These are phyloP conservation scores for Varanus komodoensis DNA, from an alignment of 2,113 vertebrate species.

Conservation along the genomic window DNA sequence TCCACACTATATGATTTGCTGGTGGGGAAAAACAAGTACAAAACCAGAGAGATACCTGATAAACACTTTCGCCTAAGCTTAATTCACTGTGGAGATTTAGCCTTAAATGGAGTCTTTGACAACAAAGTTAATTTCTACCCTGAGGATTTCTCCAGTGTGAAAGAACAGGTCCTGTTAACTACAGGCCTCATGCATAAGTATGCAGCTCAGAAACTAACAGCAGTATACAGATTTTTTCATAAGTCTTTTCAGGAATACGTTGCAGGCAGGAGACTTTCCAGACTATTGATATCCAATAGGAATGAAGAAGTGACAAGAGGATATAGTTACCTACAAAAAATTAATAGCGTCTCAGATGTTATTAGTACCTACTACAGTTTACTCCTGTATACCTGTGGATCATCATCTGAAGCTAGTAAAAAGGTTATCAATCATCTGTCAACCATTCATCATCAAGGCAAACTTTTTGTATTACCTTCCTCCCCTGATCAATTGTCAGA, in stretches of 20 bases:
- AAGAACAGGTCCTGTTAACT: conserved; percentile 56
- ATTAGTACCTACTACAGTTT: conserved; percentile 65
- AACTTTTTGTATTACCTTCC: conserved; percentile 1
- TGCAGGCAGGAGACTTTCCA: conserved; percentile 65
- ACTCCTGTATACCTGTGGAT: conserved; percentile 69
- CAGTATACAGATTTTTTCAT: conserved; percentile 69
- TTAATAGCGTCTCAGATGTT: conserved; percentile 60
- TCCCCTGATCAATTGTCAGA: conserved; percentile 41
- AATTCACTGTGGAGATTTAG: conserved; percentile 63
- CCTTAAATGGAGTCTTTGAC: conserved; percentile 66
- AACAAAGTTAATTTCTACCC: conserved; percentile 64
- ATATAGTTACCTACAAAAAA: conserved; percentile 45
- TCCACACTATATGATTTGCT: conserved; percentile 68
- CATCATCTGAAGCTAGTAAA: conserved; percentile 57
- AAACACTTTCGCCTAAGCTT: conserved; percentile 51
- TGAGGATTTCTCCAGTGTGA: conserved; percentile 37
- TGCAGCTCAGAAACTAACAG: conserved; percentile 62
- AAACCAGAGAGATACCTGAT: background rate
- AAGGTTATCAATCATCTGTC: conserved; percentile 58
- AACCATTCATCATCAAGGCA: conserved; percentile 24
- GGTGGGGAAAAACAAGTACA: conserved; percentile 63
- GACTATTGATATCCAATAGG: conserved; percentile 53
- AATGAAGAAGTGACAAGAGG: conserved; percentile 47
- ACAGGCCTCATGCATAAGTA: conserved; percentile 69
- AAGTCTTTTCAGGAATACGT: conserved; percentile 71